Base-by-base conservation (phyloP, 2,797 vertebrate species). In the Periparus ater region DNA sequence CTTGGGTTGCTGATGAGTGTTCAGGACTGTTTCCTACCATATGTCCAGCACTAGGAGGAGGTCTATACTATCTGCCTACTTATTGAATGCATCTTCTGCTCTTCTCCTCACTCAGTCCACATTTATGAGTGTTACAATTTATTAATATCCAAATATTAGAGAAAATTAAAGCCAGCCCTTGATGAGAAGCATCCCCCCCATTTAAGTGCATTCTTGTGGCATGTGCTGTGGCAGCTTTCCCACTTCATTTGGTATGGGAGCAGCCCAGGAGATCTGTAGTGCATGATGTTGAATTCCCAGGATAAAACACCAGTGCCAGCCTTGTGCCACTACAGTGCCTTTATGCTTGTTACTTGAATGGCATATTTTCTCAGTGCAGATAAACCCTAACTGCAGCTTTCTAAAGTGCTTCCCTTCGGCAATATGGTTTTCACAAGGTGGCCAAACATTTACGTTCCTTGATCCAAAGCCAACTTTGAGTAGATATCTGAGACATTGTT, bases 401-500 rank as follows among this genome's bases (percentile, higher is more conserved):
- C 58, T 90, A 27, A 85, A 71, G 68, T 66, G 51, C 27, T 95
- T 91, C 54, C 67, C 48, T 88, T 91, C 73, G 36, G 36, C 71
- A 88, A 22, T 47, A 30, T 5, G 47, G 13, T 82, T 95, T 96
- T 94, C 45, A 53, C 40, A 76, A 67, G 36, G 76, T 77, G 82
- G 72, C 51, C 63, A 84, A 88, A 51, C 44, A 60, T 82, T 89
- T 93, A 45, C 1, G 0, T 87, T 91, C 63, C 74, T 91, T 82
- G 72, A 91, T 67, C 26, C 53, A 58, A 76, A 83, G 88, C 93
- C 60, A 91, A 45, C 53, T 76, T 70, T 34, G 60, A 88, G 62
- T 53, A 67, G 90, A 86, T 91, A 89, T 23, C 55, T 30, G 63
- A 95, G 76, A 85, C 79, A 73, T 78, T 82, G 73, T 95, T 91